These are phyloP conservation scores for Bungarus multicinctus DNA, from an alignment of 2,113 vertebrate genomes.

Conservation along the genomic window DNA sequence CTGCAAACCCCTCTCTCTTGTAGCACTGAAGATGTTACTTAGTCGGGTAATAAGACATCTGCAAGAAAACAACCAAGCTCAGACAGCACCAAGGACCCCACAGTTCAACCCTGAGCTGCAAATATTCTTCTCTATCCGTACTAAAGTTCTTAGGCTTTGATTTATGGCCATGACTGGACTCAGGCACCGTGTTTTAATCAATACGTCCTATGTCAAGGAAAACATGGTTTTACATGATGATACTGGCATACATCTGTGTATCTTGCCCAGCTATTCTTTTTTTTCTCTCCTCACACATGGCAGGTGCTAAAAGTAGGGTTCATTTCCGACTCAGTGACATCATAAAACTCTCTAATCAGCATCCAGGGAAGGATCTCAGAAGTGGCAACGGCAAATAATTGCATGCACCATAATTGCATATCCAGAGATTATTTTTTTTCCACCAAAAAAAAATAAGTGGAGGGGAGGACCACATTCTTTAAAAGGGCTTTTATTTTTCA, in stretches of 20 bases:
- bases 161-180: background rate
- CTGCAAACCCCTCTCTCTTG: no score
- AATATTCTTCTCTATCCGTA: no score
- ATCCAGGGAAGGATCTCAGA: background rate
- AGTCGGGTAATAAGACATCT: no score
- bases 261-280: background rate
- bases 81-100: no score
- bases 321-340: background rate
- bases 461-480: background rate
- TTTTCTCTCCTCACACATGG: no score
- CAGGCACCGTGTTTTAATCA: background rate
- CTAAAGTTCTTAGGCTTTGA: background rate
- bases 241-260: background rate
- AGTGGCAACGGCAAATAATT: background rate
- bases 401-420: no score
- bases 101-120: no score
- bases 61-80: no score
- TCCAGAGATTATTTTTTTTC: background rate
- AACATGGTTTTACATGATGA: background rate
- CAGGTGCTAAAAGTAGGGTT: background rate
- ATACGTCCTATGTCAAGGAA: background rate
- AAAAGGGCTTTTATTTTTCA: slow-evolving; percentile 24
- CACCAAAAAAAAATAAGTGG: background rate
- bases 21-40: no score
- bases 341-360: background rate